Conservation (phyloP, 2,113 vertebrate species). For the Motacilla alba region DNA sequence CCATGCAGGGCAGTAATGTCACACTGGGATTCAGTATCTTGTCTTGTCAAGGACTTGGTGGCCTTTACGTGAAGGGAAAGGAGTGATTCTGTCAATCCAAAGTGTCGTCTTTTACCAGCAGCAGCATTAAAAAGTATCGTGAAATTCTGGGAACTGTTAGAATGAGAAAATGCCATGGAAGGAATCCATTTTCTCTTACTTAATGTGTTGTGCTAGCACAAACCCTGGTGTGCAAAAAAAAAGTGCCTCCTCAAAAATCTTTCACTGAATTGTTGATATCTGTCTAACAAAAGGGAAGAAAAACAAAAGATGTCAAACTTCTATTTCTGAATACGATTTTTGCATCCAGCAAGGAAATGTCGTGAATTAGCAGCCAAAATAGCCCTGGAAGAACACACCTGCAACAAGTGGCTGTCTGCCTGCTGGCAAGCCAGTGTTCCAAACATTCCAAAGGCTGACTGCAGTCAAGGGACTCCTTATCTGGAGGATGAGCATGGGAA, state of each 20-base stretch:
- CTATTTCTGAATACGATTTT: neutral
- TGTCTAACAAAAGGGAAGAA: neutral
- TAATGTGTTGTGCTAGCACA: neutral
- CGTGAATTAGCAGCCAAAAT: neutral
- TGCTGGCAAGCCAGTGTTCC: neutral
- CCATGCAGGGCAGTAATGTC: neutral
- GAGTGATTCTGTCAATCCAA: neutral
- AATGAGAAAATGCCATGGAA: neutral
- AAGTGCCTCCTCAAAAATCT: neutral
- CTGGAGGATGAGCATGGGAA: neutral
- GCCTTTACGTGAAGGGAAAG: neutral
- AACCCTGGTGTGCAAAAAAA: neutral
- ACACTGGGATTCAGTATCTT: neutral
- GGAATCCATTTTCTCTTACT: neutral
- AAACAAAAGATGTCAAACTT: neutral
- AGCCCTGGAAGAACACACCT: neutral
- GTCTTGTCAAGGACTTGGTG: neutral
- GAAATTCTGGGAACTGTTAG: neutral
- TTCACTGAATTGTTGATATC: neutral
- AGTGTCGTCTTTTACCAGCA: neutral
- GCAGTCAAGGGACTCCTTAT: neutral
- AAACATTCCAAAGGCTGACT: neutral
- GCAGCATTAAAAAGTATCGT: neutral
- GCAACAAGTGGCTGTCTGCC: neutral
- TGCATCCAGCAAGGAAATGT: neutral